phyloP scores from a whole-genome alignment of 2,113 vertebrate species.

The Aphelocoma coerulescens region DNA sequence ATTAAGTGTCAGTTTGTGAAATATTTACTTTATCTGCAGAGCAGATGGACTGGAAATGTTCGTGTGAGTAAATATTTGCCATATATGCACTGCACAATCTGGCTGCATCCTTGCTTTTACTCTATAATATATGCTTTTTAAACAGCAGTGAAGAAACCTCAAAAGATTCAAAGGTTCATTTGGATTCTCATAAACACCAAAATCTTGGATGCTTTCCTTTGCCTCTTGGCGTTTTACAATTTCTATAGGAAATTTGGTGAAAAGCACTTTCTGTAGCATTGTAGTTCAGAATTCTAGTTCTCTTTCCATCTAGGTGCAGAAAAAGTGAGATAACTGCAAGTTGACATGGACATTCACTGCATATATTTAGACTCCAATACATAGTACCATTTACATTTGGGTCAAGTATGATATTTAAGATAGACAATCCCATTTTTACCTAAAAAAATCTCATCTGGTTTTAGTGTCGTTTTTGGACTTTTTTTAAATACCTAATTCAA shows the following conservation, averaged over 20 bases:
- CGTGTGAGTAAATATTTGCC: slow-evolving; percentile 62
- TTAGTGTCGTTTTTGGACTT: not conserved
- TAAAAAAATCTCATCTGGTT: not conserved
- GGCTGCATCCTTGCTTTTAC: slow-evolving; percentile 33
- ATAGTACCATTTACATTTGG: not conserved
- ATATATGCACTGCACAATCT: slow-evolving; percentile 59
- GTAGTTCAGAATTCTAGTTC: not conserved
- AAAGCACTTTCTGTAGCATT: not conserved
- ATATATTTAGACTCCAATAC: not conserved
- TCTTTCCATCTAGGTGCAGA: not conserved
- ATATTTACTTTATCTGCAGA: slow-evolving; percentile 57
- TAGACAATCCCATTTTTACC: not conserved
- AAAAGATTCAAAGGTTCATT: slow-evolving; percentile 35
- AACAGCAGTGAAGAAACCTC: slow-evolving; percentile 17
- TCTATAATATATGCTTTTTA: slow-evolving; percentile 52
- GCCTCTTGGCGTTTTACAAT: not conserved
- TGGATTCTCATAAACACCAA: slow-evolving; percentile 28
- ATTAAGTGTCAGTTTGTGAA: slow-evolving; percentile 38
- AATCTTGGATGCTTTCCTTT: slow-evolving; percentile 20
- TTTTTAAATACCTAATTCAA: not conserved
- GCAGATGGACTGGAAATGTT: slow-evolving; percentile 61
- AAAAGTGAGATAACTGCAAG: not conserved
- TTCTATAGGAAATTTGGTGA: not conserved
- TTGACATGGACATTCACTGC: not conserved
- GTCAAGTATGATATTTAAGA: not conserved